Percentiles rank a stretch among this genome's conserved stretches.
phyloP scores from a whole-genome alignment of 2,113 vertebrate species.

The Chaetorhynchus papuensis region DNA sequence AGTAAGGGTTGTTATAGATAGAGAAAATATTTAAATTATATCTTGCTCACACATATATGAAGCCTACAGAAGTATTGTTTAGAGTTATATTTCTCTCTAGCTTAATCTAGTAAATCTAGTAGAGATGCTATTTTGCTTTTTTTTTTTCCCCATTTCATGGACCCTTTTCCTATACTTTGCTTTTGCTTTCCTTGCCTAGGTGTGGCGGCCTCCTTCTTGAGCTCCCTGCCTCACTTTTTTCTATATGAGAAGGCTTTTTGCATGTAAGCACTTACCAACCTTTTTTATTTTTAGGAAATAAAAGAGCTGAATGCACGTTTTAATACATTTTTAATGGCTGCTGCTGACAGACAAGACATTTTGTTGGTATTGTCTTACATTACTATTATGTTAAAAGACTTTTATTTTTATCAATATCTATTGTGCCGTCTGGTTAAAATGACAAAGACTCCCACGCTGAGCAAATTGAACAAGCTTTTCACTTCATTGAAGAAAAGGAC shows the following conservation, averaged over 20 bases:
- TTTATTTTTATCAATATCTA: constrained; percentile 74
- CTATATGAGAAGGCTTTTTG: constrained; percentile 47
- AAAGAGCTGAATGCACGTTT: constrained; percentile 57
- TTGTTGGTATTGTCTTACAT: constrained; percentile 67
- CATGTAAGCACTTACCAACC: constrained; percentile 42
- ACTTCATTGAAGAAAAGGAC: constrained; percentile 63
- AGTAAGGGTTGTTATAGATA: not conserved
- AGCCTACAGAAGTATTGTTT: constrained; percentile 8
- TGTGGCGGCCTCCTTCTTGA: constrained; percentile 45
- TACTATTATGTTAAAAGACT: constrained; percentile 69
- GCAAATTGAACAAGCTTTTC: constrained; percentile 63
- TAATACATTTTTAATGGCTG: constrained; percentile 74
- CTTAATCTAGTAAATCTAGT: constrained; percentile 22
- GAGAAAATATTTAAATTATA: constrained; percentile 21
- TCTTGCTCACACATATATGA: not conserved
- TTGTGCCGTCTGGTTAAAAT: constrained; percentile 68
- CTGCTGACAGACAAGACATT: constrained; percentile 55
- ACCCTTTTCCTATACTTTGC: constrained; percentile 30
- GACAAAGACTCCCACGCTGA: constrained; percentile 66
- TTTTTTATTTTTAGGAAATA: constrained; percentile 67
- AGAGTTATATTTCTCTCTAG: constrained; percentile 36
- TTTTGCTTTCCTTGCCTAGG: constrained; percentile 56
- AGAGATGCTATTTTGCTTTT: not conserved
- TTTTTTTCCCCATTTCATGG: not conserved
- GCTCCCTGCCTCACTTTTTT: constrained; percentile 26